A percentile compares a stretch with the other conserved stretches of the same genome.
Evolutionary conservation across 2,888 invertebrate genomes (phyloP).

Genomic region (Quadroppia sp.): DNA sequence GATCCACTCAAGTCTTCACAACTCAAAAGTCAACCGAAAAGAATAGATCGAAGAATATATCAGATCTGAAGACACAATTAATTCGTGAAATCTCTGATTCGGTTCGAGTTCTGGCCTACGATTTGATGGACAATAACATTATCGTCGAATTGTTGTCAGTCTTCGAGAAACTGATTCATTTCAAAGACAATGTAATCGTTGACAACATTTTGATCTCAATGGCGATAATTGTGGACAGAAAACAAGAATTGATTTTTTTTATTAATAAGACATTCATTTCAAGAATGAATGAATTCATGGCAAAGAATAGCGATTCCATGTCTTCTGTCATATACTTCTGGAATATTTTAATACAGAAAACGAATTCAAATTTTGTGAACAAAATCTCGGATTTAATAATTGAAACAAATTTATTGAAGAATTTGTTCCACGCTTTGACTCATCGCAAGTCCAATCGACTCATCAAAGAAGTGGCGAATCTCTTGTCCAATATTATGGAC

Average conservation of each 20-base stretch:
- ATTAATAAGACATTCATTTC: not conserved
- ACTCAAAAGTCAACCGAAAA: not conserved
- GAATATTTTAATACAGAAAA: not conserved
- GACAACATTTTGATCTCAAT: not conserved
- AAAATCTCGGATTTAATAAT: no score
- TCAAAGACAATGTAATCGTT: conserved; percentile 1
- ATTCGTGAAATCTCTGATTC: not conserved
- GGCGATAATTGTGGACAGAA: not conserved
- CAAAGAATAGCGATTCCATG: not conserved
- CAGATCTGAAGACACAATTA: not conserved
- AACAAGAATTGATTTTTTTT: not conserved
- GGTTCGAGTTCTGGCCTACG: not conserved
- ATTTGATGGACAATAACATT: not conserved
- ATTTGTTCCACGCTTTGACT: no score
- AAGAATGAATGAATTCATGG: not conserved
- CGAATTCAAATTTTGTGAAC: no score
- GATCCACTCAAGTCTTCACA: not conserved
- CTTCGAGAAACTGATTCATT: conserved; percentile 14
- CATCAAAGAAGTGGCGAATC: no score
- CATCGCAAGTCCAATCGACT: no score
- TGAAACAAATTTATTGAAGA: no score
- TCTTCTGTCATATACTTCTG: not conserved
- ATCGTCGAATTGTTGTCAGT: not conserved
- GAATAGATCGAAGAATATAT: not conserved
- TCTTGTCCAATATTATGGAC: no score